Evolutionary conservation across 2,797 vertebrate genomes (phyloP).

Genomic region (Lophotriccus pileatus): DNA sequence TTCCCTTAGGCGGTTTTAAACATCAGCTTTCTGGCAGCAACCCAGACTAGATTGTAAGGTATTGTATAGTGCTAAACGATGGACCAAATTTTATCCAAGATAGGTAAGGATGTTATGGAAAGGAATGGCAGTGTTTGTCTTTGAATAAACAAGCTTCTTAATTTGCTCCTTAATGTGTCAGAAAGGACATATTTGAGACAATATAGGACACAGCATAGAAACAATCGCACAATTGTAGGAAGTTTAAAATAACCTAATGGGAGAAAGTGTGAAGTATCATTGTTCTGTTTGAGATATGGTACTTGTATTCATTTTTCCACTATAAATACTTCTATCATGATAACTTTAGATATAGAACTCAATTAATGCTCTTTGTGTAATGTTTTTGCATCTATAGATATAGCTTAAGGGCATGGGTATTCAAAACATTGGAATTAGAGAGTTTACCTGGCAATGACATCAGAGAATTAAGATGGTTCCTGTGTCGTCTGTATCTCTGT

Average conservation of each 20-base stretch:
- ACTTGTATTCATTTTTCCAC: background rate
- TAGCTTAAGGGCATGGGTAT: background rate
- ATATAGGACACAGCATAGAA: background rate
- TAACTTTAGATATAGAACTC: background rate
- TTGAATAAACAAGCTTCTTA: conserved; percentile 5
- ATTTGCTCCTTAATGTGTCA: background rate
- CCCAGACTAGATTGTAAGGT: background rate
- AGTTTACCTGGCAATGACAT: background rate
- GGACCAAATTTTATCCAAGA: background rate
- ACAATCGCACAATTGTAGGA: background rate
- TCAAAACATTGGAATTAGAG: background rate
- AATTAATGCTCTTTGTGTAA: background rate
- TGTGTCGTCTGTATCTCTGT: background rate
- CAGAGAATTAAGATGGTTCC: background rate
- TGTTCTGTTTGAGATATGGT: background rate
- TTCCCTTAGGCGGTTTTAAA: conserved; percentile 11
- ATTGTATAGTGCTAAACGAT: background rate
- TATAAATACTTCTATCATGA: background rate
- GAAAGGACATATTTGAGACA: background rate
- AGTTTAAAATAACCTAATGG: background rate
- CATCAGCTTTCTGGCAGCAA: background rate
- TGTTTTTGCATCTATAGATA: background rate
- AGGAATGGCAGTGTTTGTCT: background rate
- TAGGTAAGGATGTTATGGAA: conserved; percentile 5
- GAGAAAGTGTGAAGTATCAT: background rate